These are phyloP conservation scores for Prinia subflava DNA, from an alignment of 2,113 vertebrate genomes.

Conservation along the genomic window DNA sequence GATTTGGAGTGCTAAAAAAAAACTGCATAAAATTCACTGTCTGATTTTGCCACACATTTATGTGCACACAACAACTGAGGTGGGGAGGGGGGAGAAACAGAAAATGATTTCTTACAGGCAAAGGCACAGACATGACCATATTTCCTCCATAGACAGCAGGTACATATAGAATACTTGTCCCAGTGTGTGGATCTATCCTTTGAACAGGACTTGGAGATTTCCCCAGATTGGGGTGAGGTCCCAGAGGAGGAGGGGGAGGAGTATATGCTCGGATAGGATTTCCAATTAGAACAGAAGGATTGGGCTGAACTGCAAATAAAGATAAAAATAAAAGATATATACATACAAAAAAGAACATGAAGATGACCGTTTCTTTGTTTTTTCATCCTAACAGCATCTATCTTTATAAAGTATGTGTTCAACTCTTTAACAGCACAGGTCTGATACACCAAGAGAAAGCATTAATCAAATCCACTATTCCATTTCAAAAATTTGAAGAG, in stretches of 20 bases:
- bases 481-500: background rate
- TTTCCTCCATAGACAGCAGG: conserved; percentile 98
- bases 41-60: background rate
- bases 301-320: conserved; percentile 87
- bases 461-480: background rate
- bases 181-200: conserved; percentile 96
- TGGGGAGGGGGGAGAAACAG: background rate
- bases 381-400: background rate
- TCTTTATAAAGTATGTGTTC: background rate
- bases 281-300: conserved; percentile 92
- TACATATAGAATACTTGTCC: conserved; percentile 96
- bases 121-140: conserved; percentile 98
- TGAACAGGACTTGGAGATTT: conserved; percentile 99
- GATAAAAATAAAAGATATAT: background rate
- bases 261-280: conserved; percentile 95
- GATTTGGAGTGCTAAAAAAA: background rate
- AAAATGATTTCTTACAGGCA: conserved; percentile 84
- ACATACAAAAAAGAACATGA: background rate
- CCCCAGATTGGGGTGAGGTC: conserved; percentile 85
- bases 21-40: background rate
- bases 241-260: conserved; percentile 84
- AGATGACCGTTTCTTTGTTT: background rate
- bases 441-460: background rate
- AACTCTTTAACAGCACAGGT: background rate
- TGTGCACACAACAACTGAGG: background rate